Conservation (phyloP, 2,888 invertebrate genomes). For the Drosophila cracens region DNA sequence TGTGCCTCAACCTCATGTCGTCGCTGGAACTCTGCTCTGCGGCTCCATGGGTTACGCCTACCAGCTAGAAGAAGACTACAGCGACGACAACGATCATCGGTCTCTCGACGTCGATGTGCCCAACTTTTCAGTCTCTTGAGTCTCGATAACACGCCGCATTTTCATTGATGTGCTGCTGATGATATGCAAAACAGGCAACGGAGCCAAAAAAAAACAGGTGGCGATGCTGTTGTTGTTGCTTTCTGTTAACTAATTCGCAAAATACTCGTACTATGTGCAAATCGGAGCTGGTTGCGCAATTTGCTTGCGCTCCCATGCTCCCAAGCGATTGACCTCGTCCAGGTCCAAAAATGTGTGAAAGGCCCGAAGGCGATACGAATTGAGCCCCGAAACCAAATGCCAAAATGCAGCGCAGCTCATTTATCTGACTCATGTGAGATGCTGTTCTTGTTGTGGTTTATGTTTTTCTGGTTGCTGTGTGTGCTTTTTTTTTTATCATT, state of each 20-base stretch:
- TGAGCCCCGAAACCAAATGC: constrained; percentile 16
- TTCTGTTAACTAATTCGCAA: constrained; percentile 58
- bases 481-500: constrained; percentile 14
- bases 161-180: constrained; percentile 65
- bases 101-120: constrained; percentile 2
- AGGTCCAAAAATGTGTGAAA: constrained; percentile 55
- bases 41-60: constrained; percentile 58
- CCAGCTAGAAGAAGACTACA: constrained; percentile 27
- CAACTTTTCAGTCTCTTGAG: constrained; percentile 5
- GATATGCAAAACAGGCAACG: constrained; percentile 53
- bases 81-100: constrained; percentile 1
- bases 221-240: constrained; percentile 22
- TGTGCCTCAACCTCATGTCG: constrained; percentile 70
- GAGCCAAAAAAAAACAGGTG: constrained; percentile 52
- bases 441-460: constrained; percentile 1
- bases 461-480: not conserved
- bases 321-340: constrained; percentile 62
- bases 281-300: constrained; percentile 68
- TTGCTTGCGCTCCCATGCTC: constrained; percentile 70
- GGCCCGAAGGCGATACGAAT: constrained; percentile 32
- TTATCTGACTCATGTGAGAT: constrained; percentile 63
- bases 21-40: constrained; percentile 47
- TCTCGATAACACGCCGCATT: constrained; percentile 53
- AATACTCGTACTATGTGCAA: constrained; percentile 58
- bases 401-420: constrained; percentile 51